phyloP scores from a whole-genome alignment of 2,113 vertebrate genomes.

The Toxostoma redivivum region DNA sequence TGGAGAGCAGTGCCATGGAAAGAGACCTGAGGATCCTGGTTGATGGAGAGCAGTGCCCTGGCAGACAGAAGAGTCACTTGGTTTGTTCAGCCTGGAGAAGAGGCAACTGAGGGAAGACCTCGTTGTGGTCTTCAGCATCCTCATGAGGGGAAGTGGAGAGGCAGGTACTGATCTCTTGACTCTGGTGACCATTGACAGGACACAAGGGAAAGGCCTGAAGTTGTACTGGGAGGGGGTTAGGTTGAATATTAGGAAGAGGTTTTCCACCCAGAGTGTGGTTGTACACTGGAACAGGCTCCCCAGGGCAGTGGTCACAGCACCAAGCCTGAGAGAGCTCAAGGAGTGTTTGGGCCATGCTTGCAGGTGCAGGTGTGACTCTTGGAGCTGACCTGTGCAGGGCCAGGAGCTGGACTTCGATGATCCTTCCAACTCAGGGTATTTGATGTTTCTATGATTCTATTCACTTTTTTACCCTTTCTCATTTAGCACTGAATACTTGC shows the following conservation, averaged over 20 bases:
- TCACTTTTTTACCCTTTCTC: neutral
- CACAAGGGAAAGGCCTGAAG: neutral
- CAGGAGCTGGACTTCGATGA: neutral
- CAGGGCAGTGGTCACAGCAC: neutral
- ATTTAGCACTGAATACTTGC: neutral
- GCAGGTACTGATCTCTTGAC: neutral
- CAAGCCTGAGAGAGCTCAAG: neutral
- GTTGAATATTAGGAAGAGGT: neutral
- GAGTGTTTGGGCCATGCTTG: neutral
- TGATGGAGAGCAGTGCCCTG: neutral
- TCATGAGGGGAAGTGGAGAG: neutral
- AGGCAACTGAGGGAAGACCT: neutral
- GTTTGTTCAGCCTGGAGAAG: neutral
- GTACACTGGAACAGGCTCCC: neutral
- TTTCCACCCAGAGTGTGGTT: neutral
- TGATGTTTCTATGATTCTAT: neutral
- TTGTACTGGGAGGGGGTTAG: neutral
- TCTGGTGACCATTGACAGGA: neutral
- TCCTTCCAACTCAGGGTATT: neutral
- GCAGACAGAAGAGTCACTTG: neutral
- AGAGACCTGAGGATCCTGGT: neutral
- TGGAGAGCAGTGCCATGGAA: neutral
- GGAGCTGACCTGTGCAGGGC: neutral
- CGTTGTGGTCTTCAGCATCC: neutral
- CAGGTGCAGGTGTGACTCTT: neutral